Evolutionary conservation across 2,113 vertebrate species (phyloP), one percentile per base, ranked within the genome.

Genomic region (Oostethus manadensis): DNA sequence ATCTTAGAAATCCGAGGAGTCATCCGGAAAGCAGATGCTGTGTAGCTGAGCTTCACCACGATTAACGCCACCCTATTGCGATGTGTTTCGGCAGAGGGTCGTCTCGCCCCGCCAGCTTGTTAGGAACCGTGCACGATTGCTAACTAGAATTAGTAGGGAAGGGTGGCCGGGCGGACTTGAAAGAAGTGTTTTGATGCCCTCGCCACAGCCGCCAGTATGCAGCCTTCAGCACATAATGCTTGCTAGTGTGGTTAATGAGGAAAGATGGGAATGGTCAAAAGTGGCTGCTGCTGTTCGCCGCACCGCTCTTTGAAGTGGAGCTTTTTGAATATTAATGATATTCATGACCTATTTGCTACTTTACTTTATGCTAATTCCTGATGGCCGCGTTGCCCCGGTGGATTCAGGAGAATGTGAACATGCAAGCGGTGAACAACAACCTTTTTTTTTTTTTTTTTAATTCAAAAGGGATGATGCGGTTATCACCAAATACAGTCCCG

Each of bases 281-380:
- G 70, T 60, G 70, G 68, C 75, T 76, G 80, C 76, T 59, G 77
- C 82, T 77, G 70, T 55, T 42, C 70, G 71, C 73, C 58, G 70
- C 70, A 66, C 64, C 64, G 55, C 68, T 76, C 84, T 88, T 88
- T 87, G 82, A 88, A 83, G 85, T 86, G 60, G 54, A 49, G 59
- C 74, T 60, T 78, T 83, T 74, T 72, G 74, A 84, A 87, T 85
- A 75, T 80, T 85, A 85, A 88, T 86, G 65, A 75, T 73, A 78
- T 84, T 71, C 81, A 72, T 83, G 85, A 83, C 84, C 87, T 85
- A 87, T 87, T 86, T 88, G 79, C 81, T 83, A 56, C 76, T 79
- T 78, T 64, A 76, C 64, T 77, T 86, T 66, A 86, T 88, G 84
- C 64, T 80, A 87, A 88, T 83, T 78, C 66, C 51, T 66, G 66